Conservation (phyloP, 2,113 vertebrate species). For the Chamaetylas fuelleborni region DNA sequence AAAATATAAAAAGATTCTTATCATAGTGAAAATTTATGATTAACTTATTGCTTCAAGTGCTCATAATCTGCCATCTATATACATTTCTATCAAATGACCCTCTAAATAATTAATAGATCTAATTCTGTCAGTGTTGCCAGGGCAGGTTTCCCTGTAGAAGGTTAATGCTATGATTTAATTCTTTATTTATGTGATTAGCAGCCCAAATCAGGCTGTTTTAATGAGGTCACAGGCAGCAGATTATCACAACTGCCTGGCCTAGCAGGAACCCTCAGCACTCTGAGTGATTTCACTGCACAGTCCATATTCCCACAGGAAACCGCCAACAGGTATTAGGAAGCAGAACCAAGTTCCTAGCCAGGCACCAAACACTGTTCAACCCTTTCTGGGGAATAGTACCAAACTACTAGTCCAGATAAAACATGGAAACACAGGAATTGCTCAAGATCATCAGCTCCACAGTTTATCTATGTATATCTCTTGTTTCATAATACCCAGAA, state of each 20-base stretch:
- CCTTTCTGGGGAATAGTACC: not conserved
- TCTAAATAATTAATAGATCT: constrained; percentile 66
- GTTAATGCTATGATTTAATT: constrained; percentile 65
- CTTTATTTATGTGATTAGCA: constrained; percentile 60
- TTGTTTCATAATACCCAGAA: not conserved
- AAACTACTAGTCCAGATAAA: not conserved
- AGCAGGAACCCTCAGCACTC: not conserved
- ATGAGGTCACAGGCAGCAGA: constrained; percentile 10
- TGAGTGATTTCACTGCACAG: not conserved
- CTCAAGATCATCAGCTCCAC: not conserved
- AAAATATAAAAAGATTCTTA: constrained; percentile 26
- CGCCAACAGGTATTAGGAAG: not conserved
- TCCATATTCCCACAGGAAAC: not conserved
- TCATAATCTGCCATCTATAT: constrained; percentile 47
- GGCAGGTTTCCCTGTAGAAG: constrained; percentile 58
- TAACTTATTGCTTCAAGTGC: constrained; percentile 49
- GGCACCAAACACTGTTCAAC: not conserved
- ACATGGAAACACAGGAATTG: not conserved
- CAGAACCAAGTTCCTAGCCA: not conserved
- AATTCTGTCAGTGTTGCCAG: constrained; percentile 53
- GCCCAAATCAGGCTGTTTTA: constrained; percentile 37
- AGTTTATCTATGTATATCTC: not conserved
- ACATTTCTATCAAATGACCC: constrained; percentile 59
- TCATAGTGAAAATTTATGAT: constrained; percentile 25
- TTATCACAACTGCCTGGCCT: not conserved